Evolutionary conservation across 2,797 vertebrate genomes (phyloP), one percentile per base, ranked within the genome.

Genomic region (Anguilla anguilla): DNA sequence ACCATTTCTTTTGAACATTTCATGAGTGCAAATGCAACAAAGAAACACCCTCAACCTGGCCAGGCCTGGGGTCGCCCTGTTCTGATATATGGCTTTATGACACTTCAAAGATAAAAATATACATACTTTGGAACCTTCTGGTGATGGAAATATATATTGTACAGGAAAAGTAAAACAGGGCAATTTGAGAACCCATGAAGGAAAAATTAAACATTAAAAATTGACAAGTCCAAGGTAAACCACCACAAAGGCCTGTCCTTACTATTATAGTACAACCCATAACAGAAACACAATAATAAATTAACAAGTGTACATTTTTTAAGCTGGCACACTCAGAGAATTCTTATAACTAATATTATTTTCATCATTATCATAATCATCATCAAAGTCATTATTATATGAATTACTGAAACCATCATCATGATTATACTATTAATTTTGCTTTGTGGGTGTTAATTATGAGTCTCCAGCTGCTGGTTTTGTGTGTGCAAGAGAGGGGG

Each of bases 211-310:
- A 35, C 51, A 57, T 25, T 57, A n/a, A 55, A 84, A 84, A 82
- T 17, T 22, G 22, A 53, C 49, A 31, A 28, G 53, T 84, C 83
- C 46, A 72, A 35, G 51, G 49, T 49, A 55, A 72, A 49, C n/a
- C 28, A 5, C 31, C 53, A 85, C 55, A 39, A 49, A 43, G 64
- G 51, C 81, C 51, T 61, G 13, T 67, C 55, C 55, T 85, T 59
- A 59, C 84, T 46, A 22, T 61, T 35, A 61, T 67, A 85, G n/a
- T 35, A 61, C n/a, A 64, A 64, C 31, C 81, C 57, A 51, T 83
- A 87, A 57, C 79, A 83, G 77, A 86, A 81, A 35, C 61, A 87
- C 61, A 84, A 43, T 79, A 87, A 87, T 87, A 87, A 87, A 55
- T 87, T 87, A 87, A 82, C 86, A 83, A 72, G 74, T 35, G 46